Base-by-base conservation (phyloP, 2,888 invertebrate genomes). In the Microplitis deprimator region DNA sequence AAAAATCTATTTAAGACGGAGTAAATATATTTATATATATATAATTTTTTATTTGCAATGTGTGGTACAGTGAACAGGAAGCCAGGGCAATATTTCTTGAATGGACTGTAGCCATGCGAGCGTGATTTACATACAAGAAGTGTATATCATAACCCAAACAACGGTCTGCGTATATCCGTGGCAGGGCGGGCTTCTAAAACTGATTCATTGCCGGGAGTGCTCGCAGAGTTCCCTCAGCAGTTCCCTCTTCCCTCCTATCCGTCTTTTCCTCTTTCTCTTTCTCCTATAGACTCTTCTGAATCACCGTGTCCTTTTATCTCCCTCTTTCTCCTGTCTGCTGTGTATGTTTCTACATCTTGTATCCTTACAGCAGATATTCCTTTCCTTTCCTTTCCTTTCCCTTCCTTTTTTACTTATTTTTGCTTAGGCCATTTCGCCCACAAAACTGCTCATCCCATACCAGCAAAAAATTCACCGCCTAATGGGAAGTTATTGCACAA, bases 61-160 rank as follows among this genome's bases (percentile, higher is more conserved):
- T 16, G 62, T 38, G 17, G 6, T 65, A 65, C 13, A 65, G 29
- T 29, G 40, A 40, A 38, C 17, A 61, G 59, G 70, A 68, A 77
- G 72, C 64, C n/a, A 29, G 38, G 61, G 61, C 77, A 73, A 68
- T 68, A 73, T 73, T 79, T 80, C 76, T 75, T 77, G 67, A 68
- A 61, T 70, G 73, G 75, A 78, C 77, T 78, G 77, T 79, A 80
- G 71, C 79, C 80, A 78, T 65, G 80, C 75, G 73, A 79, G 76
- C 69, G 73, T 82, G 82, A 87, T 88, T 87, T 86, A 84, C 88
- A 87, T 86, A 83, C 83, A 83, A 85, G 84, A 83, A 78, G 83
- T 83, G 85, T 85, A 85, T 86, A 88, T 87, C 87, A 87, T 85
- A 85, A 85, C 81, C 83, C 86, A 85, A 87, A 87, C 84, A 87